Evolutionary conservation across 2,888 invertebrate genomes (phyloP), one percentile per base, ranked within the genome.

Genomic region (Gortyna flavago): DNA sequence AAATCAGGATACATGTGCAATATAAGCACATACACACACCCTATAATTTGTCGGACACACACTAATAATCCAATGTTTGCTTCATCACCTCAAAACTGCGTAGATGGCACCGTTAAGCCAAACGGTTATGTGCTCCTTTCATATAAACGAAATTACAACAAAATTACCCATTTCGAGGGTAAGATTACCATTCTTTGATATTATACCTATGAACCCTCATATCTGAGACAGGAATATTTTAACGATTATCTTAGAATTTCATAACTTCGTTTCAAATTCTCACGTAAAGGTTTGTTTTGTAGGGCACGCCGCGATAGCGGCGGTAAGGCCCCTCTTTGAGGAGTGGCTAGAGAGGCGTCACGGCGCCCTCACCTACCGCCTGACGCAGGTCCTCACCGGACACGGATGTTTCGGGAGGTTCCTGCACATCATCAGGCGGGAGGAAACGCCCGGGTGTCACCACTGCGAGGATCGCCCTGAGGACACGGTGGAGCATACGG

Each of bases 101-200:
- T 9, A 51, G 18, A 70, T 44, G 41, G 21, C 54, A 72, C 67
- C 18, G 16, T 80, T 57, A 74, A 72, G 9, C 57, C 41, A 62
- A 85, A 85, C n/a, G 67, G 48, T 77, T 77, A 72, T 74, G 41
- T 54, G 59, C 21, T 21, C 35, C 74, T 79, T 64, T 25, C 32
- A 54, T 61, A 59, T 66, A 77, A 72, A 74, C 21, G 61, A 44
- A 73, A 77, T 72, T 32, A 66, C 41, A 48, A 44, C 35, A 61
- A 38, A 29, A 61, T 51, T 69, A 21, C 61, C 65, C 72, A 54
- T 75, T 70, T 69, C 54, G 64, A 59, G 44, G 48, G n/a, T 44
- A 61, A 51, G 11, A 41, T 77, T 71, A 68, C 62, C 59, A 48
- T 70, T 71, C 41, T 44, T 59, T 54, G 18, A 73, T 59, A 69